Conservation (phyloP, 1,140 invertebrate species). For the Pachyrhynchus sulphureomaculatus region DNA sequence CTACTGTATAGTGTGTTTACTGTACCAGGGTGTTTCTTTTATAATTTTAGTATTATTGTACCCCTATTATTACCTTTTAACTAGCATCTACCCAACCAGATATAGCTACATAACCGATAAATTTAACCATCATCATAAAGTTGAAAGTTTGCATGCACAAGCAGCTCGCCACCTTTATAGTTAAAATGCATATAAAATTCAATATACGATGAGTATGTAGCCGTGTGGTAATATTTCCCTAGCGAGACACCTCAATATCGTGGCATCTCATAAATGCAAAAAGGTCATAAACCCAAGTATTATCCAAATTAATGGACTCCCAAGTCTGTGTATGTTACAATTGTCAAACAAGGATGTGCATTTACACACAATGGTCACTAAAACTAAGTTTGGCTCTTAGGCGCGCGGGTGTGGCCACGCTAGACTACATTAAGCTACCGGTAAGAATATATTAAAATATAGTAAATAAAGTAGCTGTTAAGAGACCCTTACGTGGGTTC, state of each 20-base stretch:
- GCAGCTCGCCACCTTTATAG: constrained; percentile 11
- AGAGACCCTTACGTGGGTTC: too few relatives aligned
- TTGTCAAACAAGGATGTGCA: constrained; percentile 26
- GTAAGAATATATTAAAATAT: constrained; percentile 16
- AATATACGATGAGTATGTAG: constrained; percentile 24
- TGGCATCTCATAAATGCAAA: constrained; percentile 27
- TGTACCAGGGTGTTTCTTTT: too few relatives aligned
- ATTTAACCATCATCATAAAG: too few relatives aligned
- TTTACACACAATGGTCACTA: constrained; percentile 23
- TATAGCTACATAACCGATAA: too few relatives aligned
- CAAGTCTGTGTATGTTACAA: constrained; percentile 9
- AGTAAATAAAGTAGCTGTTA: neutral
- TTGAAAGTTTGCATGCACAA: too few relatives aligned
- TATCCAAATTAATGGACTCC: constrained; percentile 27
- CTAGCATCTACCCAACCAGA: too few relatives aligned
- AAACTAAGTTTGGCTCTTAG: constrained; percentile 11
- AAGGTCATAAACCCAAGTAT: constrained; percentile 26
- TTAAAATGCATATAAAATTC: constrained; percentile 26
- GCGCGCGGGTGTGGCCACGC: constrained; percentile 1
- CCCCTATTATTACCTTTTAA: too few relatives aligned
- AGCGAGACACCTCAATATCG: constrained; percentile 12
- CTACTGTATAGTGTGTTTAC: too few relatives aligned
- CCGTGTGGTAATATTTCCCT: constrained; percentile 21
- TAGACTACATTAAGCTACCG: constrained; percentile 11
- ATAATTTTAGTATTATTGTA: too few relatives aligned